phyloP scores from a whole-genome alignment of 1,140 invertebrate genomes.

The Drosophila melanogaster region DNA sequence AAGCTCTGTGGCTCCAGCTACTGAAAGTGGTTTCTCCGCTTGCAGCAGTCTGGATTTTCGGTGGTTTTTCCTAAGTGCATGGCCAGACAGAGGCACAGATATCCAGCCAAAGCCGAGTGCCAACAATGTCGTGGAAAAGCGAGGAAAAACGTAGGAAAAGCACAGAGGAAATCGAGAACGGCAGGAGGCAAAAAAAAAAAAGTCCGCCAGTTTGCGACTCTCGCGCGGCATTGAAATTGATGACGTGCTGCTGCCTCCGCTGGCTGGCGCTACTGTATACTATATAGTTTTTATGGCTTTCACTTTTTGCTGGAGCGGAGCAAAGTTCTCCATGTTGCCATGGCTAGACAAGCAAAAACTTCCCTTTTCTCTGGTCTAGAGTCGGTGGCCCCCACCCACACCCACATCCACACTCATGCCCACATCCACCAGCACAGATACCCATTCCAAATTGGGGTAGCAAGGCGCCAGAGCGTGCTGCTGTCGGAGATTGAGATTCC shows the following conservation, averaged over 20 bases:
- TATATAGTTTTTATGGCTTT: constrained; percentile 75
- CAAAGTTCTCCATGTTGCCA: constrained; percentile 49
- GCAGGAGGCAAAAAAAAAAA: constrained; percentile 13
- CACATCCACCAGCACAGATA: not conserved
- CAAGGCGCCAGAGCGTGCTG: constrained; percentile 75
- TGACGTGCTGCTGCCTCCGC: constrained; percentile 61
- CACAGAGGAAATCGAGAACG: constrained; percentile 1
- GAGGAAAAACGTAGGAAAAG: constrained; percentile 32
- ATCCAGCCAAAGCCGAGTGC: constrained; percentile 46
- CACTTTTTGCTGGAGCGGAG: constrained; percentile 55
- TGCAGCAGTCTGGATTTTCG: constrained; percentile 11
- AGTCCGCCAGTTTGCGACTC: constrained; percentile 51
- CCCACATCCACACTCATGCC: not conserved
- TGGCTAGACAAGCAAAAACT: constrained; percentile 76
- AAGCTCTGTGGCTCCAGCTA: not conserved
- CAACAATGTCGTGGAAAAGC: constrained; percentile 75
- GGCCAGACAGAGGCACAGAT: constrained; percentile 33
- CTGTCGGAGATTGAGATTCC: constrained; percentile 19
- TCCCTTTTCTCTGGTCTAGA: constrained; percentile 52
- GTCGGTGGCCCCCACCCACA: constrained; percentile 5
- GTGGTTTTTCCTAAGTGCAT: constrained; percentile 38
- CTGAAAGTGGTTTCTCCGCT: constrained; percentile 7
- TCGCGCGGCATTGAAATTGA: constrained; percentile 78
- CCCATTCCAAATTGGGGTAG: constrained; percentile 45
- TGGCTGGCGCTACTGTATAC: constrained; percentile 51